Evolutionary conservation across 2,888 invertebrate species (phyloP).

Genomic region (Apodemia mormo): DNA sequence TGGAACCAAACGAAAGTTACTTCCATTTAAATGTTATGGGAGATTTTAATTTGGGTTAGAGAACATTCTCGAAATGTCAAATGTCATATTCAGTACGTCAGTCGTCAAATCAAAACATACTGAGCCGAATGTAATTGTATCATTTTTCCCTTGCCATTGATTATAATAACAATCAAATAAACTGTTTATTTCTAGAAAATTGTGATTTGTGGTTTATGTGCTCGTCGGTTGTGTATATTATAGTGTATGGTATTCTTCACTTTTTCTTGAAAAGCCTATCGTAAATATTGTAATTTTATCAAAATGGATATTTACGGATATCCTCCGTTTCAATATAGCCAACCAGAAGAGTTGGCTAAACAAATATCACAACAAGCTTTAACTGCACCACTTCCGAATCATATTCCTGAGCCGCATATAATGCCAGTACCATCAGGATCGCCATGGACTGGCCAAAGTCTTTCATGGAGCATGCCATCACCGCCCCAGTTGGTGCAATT

Average conservation of each 20-base stretch:
- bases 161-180: background rate
- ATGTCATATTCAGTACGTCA: slow-evolving; percentile 21
- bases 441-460: slow-evolving; percentile 77
- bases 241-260: background rate
- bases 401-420: slow-evolving; percentile 51
- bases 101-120: background rate
- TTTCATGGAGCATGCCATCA: slow-evolving; percentile 76
- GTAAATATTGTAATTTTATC: background rate
- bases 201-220: background rate
- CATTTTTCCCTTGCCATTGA: background rate
- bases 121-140: background rate
- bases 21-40: background rate
- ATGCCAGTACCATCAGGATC: slow-evolving; percentile 70
- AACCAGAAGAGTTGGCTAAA: slow-evolving; percentile 49
- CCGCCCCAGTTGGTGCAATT: slow-evolving; percentile 74
- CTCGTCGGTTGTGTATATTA: background rate
- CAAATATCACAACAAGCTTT: slow-evolving; percentile 69
- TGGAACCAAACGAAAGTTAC: no score
- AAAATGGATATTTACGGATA: slow-evolving; percentile 69
- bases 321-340: slow-evolving; percentile 36
- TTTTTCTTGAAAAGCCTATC: background rate
- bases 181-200: background rate
- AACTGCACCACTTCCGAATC: slow-evolving; percentile 49
- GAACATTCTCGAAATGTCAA: slow-evolving; percentile 12
- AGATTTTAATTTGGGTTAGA: background rate